Base-by-base conservation (phyloP, 2,888 invertebrate species). In the Calliphora vomitoria region DNA sequence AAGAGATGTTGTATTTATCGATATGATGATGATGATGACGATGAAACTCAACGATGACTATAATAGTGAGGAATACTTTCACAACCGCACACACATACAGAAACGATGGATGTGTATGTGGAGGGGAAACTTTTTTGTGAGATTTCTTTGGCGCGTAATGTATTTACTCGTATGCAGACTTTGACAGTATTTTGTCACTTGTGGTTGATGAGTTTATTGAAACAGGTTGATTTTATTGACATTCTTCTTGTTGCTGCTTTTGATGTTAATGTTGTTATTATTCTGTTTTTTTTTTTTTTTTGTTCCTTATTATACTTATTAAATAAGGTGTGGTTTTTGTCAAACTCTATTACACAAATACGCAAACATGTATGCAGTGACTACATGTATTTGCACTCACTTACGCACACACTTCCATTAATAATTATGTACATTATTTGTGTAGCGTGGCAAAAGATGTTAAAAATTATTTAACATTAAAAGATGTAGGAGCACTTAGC, bases 151-250 rank as follows among this genome's bases (percentile, higher is more conserved):
- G 41, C 55, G 69, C 50, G 4, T 82, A 58, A 68, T 53, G 81
- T 35, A 53, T 15, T 18, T 35, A 35, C 35, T 31, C 8, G 4
- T 35, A 47, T 50, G 25, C 25, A 66, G 64, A 78, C 69, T 80
- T 44, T 47, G 64, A 74, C 35, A 83, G 69, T 86, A 87, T 84
- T 84, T 87, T 80, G 81, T 83, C 87, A 87, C 85, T 82, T 87
- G 87, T 50, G 79, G 87, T 82, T 87, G 88, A 87, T 82, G 88
- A 87, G 85, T 88, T 88, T 87, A 87, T 87, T 87, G 87, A 84
- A 87, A 86, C 87, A 87, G 81, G 82, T 87, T 88, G 88, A 87
- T 87, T 87, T 85, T 82, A 81, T 85, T 82, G 79, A 75, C 79
- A 85, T 62, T 80, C 41, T 60, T 66, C 53, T 62, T 75, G 50